Evolutionary conservation across 2,113 vertebrate species (phyloP).

Genomic region (Meriones unguiculatus): DNA sequence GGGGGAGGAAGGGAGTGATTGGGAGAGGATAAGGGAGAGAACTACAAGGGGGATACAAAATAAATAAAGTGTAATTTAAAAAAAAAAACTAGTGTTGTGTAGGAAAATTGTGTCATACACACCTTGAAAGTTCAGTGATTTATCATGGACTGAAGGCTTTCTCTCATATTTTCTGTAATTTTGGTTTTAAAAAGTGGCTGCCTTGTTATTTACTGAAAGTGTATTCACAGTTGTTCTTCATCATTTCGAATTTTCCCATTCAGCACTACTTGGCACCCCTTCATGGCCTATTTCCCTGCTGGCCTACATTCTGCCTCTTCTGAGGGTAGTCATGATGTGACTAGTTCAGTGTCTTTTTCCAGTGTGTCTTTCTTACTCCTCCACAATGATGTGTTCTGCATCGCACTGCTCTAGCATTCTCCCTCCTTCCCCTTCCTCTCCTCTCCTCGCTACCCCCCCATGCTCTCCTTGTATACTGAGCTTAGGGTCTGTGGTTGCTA

Average conservation of each 20-base stretch:
- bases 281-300: background rate
- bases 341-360: background rate
- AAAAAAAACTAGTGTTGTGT: background rate
- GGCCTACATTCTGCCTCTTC: background rate
- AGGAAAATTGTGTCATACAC: background rate
- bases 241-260: background rate
- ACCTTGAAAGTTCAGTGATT: constrained; percentile 1
- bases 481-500: background rate
- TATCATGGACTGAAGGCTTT: background rate
- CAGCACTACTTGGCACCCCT: too few relatives aligned
- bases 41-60: too few relatives aligned
- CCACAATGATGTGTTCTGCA: too few relatives aligned
- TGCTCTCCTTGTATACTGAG: background rate
- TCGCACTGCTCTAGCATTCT: background rate
- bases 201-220: background rate
- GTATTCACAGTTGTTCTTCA: background rate
- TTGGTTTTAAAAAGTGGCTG: background rate
- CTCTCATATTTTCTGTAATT: background rate
- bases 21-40: too few relatives aligned
- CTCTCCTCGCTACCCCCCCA: too few relatives aligned
- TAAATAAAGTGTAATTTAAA: too few relatives aligned
- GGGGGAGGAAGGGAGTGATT: too few relatives aligned
- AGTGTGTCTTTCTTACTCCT: background rate
- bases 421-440: too few relatives aligned
- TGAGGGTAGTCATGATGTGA: too few relatives aligned